Base-by-base conservation (phyloP, 92 coral and sea anemone species). In the Chrysogorgia sp. region DNA sequence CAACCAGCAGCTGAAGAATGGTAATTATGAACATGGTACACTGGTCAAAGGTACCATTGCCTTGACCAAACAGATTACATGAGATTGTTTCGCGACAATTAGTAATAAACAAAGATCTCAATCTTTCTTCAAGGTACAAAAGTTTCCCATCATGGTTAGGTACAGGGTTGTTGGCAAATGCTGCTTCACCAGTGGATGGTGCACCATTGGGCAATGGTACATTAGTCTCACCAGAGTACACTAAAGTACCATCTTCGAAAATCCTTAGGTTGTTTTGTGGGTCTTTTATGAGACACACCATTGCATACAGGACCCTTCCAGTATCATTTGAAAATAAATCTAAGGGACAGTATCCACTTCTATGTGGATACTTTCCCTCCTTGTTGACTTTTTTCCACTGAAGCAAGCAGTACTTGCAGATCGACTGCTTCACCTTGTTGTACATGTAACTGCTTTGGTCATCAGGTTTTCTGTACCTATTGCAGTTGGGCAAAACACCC, bases 181-280 rank as follows among this genome's bases (percentile, higher is more conserved):
- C 25, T 37, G 15, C 2, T 45, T 30, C 1, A 4, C 40, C 45
- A 14, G 10, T 31, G 19, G 63, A 32, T 64, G 26, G 48, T 64
- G 17, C 2, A 29, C 34, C 14, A 31, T 45, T 56, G 28, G 17
- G 33, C 17, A 20, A 56, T 52, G 79, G 52, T 72, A 2, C 17
- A 47, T 24, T 53, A 0, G 65, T 72, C 20, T 96, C 97, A 34
- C 90, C 97, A 13, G 90, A 82, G 70, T 84, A 91, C 20, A 96
- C 52, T 63, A 74, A 66, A 49, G 19, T 61, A 55, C 99, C 99
- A 61, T 96, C 88, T 43, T 87, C 83, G 61, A 96, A 96, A 60
- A 96, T 83, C 52, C 97, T 87, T 14, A 91, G 60, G 58, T 96
- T 96, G 70, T 96, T 96, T 47, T 96, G 99, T 0, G 99, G 99